Evolutionary conservation across 2,888 invertebrate genomes (phyloP).

Genomic region (Omphaloscelis lunosa): DNA sequence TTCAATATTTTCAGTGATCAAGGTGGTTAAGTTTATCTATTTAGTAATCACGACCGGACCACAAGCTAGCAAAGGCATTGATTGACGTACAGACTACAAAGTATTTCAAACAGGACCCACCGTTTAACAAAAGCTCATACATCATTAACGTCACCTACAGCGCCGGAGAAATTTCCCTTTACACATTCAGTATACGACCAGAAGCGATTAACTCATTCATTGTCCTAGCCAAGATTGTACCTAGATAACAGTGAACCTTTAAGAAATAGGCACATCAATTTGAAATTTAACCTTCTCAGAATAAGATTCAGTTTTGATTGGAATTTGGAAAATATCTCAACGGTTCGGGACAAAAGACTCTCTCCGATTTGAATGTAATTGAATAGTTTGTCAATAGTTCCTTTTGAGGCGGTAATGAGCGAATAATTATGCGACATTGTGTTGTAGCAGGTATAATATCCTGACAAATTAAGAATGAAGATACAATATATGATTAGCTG

Average conservation of each 20-base stretch:
- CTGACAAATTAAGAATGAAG: not conserved
- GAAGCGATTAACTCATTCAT: conserved; percentile 72
- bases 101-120: conserved; percentile 57
- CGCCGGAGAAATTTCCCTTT: conserved; percentile 76
- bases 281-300: conserved; percentile 56
- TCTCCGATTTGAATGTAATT: conserved; percentile 80
- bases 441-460: conserved; percentile 7
- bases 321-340: conserved; percentile 41
- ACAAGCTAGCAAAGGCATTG: conserved; percentile 22
- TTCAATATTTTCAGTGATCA: not conserved
- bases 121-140: conserved; percentile 66
- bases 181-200: conserved; percentile 76
- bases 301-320: conserved; percentile 59
- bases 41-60: not conserved
- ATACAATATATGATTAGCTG: not conserved
- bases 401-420: conserved; percentile 49
- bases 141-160: conserved; percentile 68
- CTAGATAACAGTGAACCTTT: conserved; percentile 69
- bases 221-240: conserved; percentile 71
- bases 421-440: conserved; percentile 46
- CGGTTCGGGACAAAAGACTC: conserved; percentile 81
- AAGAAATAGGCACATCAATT: conserved; percentile 36
- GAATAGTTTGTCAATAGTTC: conserved; percentile 66
- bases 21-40: not conserved
- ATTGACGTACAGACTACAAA: conserved; percentile 50